Conservation (phyloP, 2,113 vertebrate species). For the Nerophis ophidion region DNA sequence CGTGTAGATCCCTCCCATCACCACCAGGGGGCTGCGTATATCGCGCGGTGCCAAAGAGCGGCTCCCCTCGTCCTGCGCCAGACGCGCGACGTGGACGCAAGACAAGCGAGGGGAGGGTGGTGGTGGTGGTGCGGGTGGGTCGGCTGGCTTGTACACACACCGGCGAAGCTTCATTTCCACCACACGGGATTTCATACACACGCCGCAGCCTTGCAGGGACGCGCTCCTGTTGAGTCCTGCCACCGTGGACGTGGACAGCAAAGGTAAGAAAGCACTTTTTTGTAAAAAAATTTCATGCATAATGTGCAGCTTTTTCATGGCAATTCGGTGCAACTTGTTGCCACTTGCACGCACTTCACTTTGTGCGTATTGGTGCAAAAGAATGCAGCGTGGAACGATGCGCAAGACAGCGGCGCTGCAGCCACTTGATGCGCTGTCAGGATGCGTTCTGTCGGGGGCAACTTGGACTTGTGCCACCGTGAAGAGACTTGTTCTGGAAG, state of each 20-base stretch:
- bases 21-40: conserved; percentile 70
- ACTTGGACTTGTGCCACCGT: conserved; percentile 57
- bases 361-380: background rate
- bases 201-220: conserved; percentile 10
- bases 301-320: too few species aligned
- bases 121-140: background rate
- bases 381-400: background rate
- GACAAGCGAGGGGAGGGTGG: conserved; percentile 34
- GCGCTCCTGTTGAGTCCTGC: conserved; percentile 2
- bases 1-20: conserved; percentile 48
- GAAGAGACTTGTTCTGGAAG: too few species aligned
- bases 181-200: conserved; percentile 52
- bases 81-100: conserved; percentile 50
- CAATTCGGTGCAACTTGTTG: conserved; percentile 51
- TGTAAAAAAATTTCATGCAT: too few species aligned
- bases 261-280: conserved; percentile 54
- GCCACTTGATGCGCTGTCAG: conserved; percentile 69
- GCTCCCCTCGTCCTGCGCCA: conserved; percentile 34
- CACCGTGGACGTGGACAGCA: background rate
- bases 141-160: conserved; percentile 12
- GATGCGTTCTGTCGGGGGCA: conserved; percentile 46
- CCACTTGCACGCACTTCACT: conserved; percentile 43
- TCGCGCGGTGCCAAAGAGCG: conserved; percentile 27
- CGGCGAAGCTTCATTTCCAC: conserved; percentile 9
- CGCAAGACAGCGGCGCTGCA: conserved; percentile 25